Percentiles rank a stretch among this genome's conserved stretches.
Evolutionary conservation across 2,113 vertebrate genomes (phyloP).

Genomic region (Cryptotis parvus): DNA sequence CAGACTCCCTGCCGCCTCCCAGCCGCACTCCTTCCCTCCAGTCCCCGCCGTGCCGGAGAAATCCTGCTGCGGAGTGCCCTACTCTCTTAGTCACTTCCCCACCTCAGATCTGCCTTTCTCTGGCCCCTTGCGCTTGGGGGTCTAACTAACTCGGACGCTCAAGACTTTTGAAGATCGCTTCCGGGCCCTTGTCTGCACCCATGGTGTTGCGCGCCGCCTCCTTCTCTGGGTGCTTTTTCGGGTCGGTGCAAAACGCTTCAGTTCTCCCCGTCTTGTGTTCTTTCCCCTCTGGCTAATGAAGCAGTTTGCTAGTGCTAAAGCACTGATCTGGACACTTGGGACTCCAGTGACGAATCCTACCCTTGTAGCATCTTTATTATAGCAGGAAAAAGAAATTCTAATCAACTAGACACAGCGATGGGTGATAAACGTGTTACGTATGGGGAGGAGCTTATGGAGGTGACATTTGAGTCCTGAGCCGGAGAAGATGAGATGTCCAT

Average conservation of each 20-base stretch:
- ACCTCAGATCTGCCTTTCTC: not conserved
- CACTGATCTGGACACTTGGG: not conserved
- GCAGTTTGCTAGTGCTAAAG: not conserved
- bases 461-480: not conserved
- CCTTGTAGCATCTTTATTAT: not conserved
- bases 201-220: not conserved
- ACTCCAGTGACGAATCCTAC: not conserved
- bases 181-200: not conserved
- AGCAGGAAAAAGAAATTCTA: not conserved
- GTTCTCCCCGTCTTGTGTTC: not conserved
- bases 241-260: not conserved
- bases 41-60: no score
- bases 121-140: not conserved
- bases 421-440: not conserved
- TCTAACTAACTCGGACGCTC: not conserved
- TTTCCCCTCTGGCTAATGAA: not conserved
- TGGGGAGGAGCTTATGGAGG: not conserved
- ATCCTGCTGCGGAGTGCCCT: not conserved
- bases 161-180: not conserved
- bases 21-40: no score
- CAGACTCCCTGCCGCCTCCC: no score
- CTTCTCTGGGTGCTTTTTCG: not conserved
- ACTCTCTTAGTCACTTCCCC: not conserved
- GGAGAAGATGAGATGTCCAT: not conserved
- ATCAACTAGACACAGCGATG: not conserved